Base-by-base conservation (phyloP, 2,797 vertebrate genomes). In the Cossypha polioptera region DNA sequence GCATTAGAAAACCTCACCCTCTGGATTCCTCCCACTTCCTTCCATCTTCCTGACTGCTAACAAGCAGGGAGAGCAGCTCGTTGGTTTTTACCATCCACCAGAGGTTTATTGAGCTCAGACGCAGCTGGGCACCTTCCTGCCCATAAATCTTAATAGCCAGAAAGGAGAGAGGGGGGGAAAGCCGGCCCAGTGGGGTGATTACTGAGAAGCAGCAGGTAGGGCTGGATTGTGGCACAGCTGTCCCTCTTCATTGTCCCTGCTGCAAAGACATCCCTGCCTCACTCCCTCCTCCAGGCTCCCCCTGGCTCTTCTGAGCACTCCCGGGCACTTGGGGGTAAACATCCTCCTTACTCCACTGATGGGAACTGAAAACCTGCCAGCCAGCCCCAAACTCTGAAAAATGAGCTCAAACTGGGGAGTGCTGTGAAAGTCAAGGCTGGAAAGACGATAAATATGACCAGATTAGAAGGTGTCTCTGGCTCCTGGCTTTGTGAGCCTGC, bases 11-110 rank as follows among this genome's bases (percentile, higher is more conserved):
- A 55, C 80, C 84, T 96, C 90, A 89, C 84, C 86, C 65, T 86
- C 71, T 79, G 31, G n/a, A 65, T 68, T 36, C 88, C 90, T 85
- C 91, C 71, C 83, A 73, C 86, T 90, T 96, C 96, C 71, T 78
- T 95, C 86, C 59, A 73, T 92, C 95, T 95, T 96, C 89, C 91
- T 90, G 76, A 58, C 90, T 91, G 85, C 90, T 96, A 97, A 95
- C 93, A 95, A 97, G 90, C 66, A 16, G 42, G 71, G 96, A 94
- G 96, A 96, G 95, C 82, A 76, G 65, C 71, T 79, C 17, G 3
- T 77, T 1, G 10, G 16, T 47, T 93, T 95, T 86, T 73, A 96
- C 76, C 93, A 91, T 72, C 89, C 58, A 4, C 63, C 5, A 31
- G 33, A 93, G 61, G 78, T 91, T 95, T 92, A 87, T 80, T 72